Evolutionary conservation across 2,888 invertebrate genomes (phyloP).

Genomic region (Tachina fera): DNA sequence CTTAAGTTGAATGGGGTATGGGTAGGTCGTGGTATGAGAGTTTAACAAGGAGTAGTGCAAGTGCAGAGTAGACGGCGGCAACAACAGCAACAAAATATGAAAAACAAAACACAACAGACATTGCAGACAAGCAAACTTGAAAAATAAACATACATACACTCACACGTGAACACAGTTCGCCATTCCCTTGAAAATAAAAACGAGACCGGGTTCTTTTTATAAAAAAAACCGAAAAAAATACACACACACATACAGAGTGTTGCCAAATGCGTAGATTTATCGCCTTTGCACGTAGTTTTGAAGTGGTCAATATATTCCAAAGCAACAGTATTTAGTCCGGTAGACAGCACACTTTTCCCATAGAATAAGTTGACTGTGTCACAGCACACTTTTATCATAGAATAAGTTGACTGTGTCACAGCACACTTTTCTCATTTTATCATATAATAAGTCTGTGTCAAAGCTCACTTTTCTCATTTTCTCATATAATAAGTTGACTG

Average conservation of each 20-base stretch:
- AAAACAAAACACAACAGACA: slow-evolving; percentile 46
- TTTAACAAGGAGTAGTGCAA: slow-evolving; percentile 49
- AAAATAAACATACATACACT: slow-evolving; percentile 38
- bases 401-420: too few species aligned
- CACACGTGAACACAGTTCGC: slow-evolving; percentile 5
- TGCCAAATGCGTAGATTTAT: too few species aligned
- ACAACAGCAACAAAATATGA: slow-evolving; percentile 46
- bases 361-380: too few species aligned
- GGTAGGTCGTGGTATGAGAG: slow-evolving; percentile 82
- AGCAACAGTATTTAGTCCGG: too few species aligned
- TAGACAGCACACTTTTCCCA: too few species aligned
- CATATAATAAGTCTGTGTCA: too few species aligned
- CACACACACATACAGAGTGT: neutral
- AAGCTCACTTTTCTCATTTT: too few species aligned
- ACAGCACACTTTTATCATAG: too few species aligned
- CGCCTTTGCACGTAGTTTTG: too few species aligned
- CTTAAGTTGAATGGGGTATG: slow-evolving; percentile 81
- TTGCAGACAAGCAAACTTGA: slow-evolving; percentile 53
- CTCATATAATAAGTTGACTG: too few species aligned
- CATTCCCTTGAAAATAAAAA: slow-evolving; percentile 32
- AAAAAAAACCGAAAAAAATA: slow-evolving; percentile 48
- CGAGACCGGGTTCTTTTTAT: slow-evolving; percentile 61
- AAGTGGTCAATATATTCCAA: neutral
- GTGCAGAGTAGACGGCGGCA: slow-evolving; percentile 55
- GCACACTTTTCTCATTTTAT: too few species aligned